phyloP scores from a whole-genome alignment of 2,888 invertebrate genomes.

The Ceraclea dissimilis region DNA sequence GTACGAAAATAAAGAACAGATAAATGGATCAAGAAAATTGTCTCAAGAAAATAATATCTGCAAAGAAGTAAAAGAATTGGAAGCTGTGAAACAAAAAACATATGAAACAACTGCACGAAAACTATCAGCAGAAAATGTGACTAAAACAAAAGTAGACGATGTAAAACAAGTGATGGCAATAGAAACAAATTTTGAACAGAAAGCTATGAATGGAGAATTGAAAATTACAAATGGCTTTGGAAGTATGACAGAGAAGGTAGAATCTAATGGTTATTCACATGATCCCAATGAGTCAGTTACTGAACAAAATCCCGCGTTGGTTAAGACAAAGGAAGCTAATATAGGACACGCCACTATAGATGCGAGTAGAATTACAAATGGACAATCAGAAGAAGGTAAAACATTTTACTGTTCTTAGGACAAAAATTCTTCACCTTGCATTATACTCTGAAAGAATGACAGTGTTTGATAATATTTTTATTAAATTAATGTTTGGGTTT shows the following conservation, averaged over 20 bases:
- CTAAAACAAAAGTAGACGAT: too few species aligned
- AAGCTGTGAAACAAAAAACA: background rate
- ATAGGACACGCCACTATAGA: slow-evolving; percentile 10
- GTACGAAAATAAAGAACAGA: background rate
- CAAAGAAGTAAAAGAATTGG: background rate
- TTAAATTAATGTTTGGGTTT: too few species aligned
- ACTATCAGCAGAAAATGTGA: background rate
- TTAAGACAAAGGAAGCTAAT: slow-evolving; percentile 7
- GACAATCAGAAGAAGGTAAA: background rate
- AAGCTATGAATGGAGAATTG: background rate
- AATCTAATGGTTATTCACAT: background rate
- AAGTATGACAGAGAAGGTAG: background rate
- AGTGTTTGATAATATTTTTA: too few species aligned
- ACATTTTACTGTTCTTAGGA: too few species aligned
- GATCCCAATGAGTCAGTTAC: background rate
- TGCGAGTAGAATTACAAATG: slow-evolving; percentile 4
- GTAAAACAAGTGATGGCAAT: too few species aligned
- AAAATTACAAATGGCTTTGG: background rate
- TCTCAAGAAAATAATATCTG: background rate
- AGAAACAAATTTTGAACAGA: background rate
- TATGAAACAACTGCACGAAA: background rate
- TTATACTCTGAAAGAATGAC: too few species aligned
- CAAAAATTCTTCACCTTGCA: background rate
- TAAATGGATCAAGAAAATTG: background rate
- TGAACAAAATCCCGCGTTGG: background rate